phyloP scores from a whole-genome alignment of 2,888 invertebrate genomes.

The Drosophila kambysellisi region DNA sequence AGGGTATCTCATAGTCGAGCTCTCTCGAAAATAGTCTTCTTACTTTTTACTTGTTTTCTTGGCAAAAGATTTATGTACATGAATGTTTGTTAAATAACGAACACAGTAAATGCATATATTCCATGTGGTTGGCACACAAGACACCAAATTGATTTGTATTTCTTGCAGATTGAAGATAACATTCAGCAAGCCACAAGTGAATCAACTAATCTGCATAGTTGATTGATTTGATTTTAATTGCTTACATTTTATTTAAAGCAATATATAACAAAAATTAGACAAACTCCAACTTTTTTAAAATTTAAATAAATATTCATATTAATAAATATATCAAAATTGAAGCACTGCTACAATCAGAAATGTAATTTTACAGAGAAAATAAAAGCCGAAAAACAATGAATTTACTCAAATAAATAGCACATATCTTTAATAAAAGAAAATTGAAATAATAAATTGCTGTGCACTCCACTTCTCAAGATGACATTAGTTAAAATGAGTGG shows the following conservation, averaged over 20 bases:
- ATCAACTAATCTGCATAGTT: constrained; percentile 15
- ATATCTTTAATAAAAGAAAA: background rate
- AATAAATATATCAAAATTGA: background rate
- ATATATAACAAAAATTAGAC: background rate
- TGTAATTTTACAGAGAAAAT: background rate
- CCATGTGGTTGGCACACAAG: constrained; percentile 4
- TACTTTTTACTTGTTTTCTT: background rate
- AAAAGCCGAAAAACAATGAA: background rate
- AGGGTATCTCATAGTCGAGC: background rate
- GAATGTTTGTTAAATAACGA: constrained; percentile 15
- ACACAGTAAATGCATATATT: background rate
- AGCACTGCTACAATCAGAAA: background rate
- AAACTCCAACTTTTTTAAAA: background rate
- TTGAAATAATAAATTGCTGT: constrained; percentile 6
- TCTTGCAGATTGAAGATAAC: constrained; percentile 1
- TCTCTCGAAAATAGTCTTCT: background rate
- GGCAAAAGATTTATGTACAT: background rate
- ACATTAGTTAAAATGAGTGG: constrained; percentile 13
- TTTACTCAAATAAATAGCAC: background rate
- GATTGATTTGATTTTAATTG: constrained; percentile 7
- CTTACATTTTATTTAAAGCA: background rate
- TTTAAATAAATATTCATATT: background rate
- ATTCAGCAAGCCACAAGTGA: constrained; percentile 21
- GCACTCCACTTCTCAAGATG: constrained; percentile 5
- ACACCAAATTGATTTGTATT: constrained; percentile 19